These are phyloP conservation scores for Bergia puertoricense DNA, from an alignment of 92 coral and sea anemone genomes.

Conservation along the genomic window DNA sequence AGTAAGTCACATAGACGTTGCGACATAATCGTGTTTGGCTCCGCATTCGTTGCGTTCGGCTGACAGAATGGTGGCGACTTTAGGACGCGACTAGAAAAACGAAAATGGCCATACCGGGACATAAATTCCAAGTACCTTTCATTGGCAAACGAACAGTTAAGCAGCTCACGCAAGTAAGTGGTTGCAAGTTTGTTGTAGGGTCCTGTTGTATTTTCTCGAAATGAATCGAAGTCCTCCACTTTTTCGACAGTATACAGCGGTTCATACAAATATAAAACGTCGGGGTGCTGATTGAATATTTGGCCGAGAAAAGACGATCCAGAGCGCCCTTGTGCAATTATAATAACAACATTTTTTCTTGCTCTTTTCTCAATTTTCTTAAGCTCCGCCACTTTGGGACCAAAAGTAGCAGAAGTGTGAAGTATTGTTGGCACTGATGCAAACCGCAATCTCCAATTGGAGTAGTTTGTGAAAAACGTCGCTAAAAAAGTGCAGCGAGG, in stretches of 20 bases:
- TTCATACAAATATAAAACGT: slow-evolving; percentile 20
- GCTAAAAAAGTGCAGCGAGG: slow-evolving; percentile 16
- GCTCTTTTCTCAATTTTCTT: background rate
- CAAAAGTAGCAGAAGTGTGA: background rate
- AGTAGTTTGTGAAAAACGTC: slow-evolving; percentile 11
- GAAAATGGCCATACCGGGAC: slow-evolving; percentile 33
- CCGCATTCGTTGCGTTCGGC: background rate
- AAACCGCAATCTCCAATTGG: slow-evolving; percentile 3
- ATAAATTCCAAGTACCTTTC: slow-evolving; percentile 23
- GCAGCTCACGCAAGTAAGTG: background rate
- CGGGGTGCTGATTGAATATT: slow-evolving; percentile 29
- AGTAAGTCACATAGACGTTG: slow-evolving; percentile 21
- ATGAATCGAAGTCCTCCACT: slow-evolving; percentile 26
- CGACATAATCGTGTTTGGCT: background rate
- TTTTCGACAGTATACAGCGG: slow-evolving; percentile 17
- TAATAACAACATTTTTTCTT: slow-evolving; percentile 1
- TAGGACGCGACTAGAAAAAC: slow-evolving; percentile 32
- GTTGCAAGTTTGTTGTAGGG: background rate
- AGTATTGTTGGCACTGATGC: background rate
- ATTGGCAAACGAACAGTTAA: slow-evolving; percentile 31
- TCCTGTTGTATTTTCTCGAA: slow-evolving; percentile 15
- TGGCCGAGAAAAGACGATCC: slow-evolving; percentile 36
- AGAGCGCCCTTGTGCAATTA: slow-evolving; percentile 34
- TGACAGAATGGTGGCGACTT: slow-evolving; percentile 30
- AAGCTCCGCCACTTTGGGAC: background rate